phyloP scores from a whole-genome alignment of 1,140 invertebrate genomes.

The Cheumatopsyche charites region DNA sequence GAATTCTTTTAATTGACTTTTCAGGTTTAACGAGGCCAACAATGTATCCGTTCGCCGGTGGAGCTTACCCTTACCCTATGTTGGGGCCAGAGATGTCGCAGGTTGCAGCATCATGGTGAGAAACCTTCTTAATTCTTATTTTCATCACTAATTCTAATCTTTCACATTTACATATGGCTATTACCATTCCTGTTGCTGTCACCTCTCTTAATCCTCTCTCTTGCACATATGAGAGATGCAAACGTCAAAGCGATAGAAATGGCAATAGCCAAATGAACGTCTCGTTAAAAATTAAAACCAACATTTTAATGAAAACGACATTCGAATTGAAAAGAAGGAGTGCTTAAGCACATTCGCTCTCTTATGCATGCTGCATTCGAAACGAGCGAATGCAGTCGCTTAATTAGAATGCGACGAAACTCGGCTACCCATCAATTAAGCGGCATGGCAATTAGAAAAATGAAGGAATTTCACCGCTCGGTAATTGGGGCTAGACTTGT shows the following conservation, averaged over 20 bases:
- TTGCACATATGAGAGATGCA: no score
- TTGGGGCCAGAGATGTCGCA: conserved; percentile 94
- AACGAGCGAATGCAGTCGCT: conserved; percentile 24
- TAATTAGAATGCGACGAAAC: neutral
- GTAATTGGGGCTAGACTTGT: conserved; percentile 37
- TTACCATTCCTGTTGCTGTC: neutral
- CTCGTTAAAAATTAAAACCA: no score
- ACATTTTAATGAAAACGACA: no score
- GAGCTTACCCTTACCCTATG: conserved; percentile 92
- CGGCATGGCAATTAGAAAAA: conserved; percentile 44
- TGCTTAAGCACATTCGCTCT: conserved; percentile 32
- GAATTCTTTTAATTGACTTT: conserved; percentile 53
- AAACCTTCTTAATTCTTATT: neutral
- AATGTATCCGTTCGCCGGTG: conserved; percentile 85
- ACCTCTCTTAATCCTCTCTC: neutral
- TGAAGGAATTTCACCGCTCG: conserved; percentile 38
- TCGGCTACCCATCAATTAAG: conserved; percentile 40
- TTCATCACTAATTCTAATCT: neutral
- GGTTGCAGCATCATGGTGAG: conserved; percentile 89
- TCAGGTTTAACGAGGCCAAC: conserved; percentile 86
- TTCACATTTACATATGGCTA: no score
- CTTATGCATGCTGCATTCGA: no score
- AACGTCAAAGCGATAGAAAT: no score
- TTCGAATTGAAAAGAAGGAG: no score
- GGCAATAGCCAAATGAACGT: no score